A percentile compares a stretch with the other conserved stretches of the same genome.
phyloP scores from a whole-genome alignment of 2,888 invertebrate species.

The Agrochola lota region DNA sequence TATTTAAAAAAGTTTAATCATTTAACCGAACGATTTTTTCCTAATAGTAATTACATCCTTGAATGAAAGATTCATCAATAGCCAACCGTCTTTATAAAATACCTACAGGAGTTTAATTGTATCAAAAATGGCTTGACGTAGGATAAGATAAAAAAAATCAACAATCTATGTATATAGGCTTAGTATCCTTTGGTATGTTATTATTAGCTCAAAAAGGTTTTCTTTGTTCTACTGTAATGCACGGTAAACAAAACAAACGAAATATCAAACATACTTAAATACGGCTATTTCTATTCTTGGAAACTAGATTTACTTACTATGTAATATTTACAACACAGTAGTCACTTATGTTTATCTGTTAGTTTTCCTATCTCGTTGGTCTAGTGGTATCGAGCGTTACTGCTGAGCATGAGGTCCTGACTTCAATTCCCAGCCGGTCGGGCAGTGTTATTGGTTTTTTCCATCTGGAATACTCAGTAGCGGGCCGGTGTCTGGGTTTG shows the following conservation, averaged over 20 bases:
- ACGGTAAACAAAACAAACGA: conserved; percentile 10
- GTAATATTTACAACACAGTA: not conserved
- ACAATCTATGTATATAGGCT: not conserved
- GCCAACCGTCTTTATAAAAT: not conserved
- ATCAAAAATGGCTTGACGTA: not conserved
- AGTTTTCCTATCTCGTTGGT: not conserved
- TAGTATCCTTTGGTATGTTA: not conserved
- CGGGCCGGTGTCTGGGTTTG: too few species aligned
- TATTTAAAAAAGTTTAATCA: not conserved
- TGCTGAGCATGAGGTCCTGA: not conserved
- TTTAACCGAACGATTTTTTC: not conserved
- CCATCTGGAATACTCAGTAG: too few species aligned
- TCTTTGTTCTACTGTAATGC: conserved; percentile 17
- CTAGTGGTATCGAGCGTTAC: too few species aligned
- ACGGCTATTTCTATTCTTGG: not conserved
- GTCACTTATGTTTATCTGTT: not conserved
- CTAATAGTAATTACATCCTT: not conserved
- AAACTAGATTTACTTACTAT: not conserved
- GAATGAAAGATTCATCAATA: not conserved
- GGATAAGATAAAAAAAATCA: not conserved
- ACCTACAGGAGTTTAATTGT: not conserved
- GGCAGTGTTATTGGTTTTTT: not conserved
- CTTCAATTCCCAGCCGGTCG: not conserved
- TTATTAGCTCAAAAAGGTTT: conserved; percentile 1
- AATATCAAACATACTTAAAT: not conserved